Percentiles rank a stretch among this genome's conserved stretches.
These are phyloP conservation scores for Silurus aristotelis DNA, from an alignment of 2,797 vertebrate species.

Conservation along the genomic window DNA sequence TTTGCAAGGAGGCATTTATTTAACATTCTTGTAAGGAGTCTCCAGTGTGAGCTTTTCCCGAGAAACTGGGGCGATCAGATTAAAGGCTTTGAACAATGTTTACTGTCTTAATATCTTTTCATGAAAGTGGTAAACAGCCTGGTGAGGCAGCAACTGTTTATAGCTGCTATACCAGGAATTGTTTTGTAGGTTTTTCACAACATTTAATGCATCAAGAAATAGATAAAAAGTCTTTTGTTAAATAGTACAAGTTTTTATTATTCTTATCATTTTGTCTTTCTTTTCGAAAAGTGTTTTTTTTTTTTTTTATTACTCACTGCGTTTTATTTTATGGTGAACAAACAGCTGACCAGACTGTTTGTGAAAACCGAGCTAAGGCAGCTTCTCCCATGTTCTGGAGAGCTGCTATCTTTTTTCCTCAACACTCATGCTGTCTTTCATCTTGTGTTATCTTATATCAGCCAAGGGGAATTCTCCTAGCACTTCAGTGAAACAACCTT, in stretches of 20 bases:
- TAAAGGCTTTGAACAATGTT: neutral
- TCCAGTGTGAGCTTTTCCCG: neutral
- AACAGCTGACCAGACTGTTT: neutral
- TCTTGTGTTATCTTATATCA: neutral
- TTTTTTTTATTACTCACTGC: neutral
- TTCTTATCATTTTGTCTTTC: neutral
- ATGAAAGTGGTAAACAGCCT: neutral
- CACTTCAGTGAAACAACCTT: neutral
- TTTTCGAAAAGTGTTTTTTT: neutral
- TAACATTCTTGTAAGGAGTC: neutral
- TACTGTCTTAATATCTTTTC: neutral
- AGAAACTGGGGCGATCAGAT: no score
- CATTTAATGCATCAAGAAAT: neutral
- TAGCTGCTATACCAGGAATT: neutral
- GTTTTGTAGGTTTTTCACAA: neutral
- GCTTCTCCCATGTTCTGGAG: neutral
- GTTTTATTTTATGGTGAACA: neutral
- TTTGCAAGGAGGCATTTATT: neutral
- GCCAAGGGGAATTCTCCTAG: neutral
- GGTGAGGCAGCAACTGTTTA: neutral
- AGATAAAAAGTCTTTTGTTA: neutral
- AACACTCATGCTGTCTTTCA: neutral
- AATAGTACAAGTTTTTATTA: neutral
- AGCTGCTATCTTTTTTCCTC: neutral
- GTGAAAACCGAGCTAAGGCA: neutral